Base-by-base conservation (phyloP, 2,113 vertebrate genomes). In the Mohoua ochrocephala region DNA sequence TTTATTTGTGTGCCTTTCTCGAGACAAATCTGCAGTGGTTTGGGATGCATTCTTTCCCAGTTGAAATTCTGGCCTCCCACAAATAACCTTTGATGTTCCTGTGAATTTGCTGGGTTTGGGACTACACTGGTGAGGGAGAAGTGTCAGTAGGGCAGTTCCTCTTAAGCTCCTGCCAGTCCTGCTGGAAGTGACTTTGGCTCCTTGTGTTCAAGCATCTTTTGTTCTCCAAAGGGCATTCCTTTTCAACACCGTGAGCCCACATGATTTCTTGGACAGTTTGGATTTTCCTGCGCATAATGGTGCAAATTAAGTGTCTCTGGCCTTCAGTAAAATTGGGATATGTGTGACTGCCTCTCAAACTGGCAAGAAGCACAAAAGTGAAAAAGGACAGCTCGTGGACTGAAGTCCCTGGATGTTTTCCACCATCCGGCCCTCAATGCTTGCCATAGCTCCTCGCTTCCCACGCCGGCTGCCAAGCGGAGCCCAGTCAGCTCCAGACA, bases 401-500 rank as follows among this genome's bases (percentile, higher is more conserved):
- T 37, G 60, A 44, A 89, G 64, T 70, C 47, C 78, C 82, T 97
- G 96, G 96, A 84, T 71, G 4, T 71, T 87, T 95, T 97, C 97
- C 96, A 97, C 75, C 77, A 92, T 93, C 94, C 47, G 74, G 84
- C 92, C n/a, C 3, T 68, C 79, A 44, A 33, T 9, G 60, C 73
- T 87, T 41, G 74, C 90, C 9, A 13, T 9, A 39, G 81, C 84
- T 84, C 73, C 87, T 52, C 7, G 3, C 76, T 97, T 97, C 96
- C 96, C 96, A 96, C 70, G 28, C 45, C 7, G 59, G 26, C 85
- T 96, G 94, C 96, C 95, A 97, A 90, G 67, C 70, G 52, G 39
- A 76, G 77, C 84, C 78, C 75, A 47, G 94, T 4, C 75, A 76
- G 64, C 68, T 84, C 80, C 89, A 84, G 59, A 6, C 49, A 60